A percentile compares a stretch with the other conserved stretches of the same genome.
Evolutionary conservation across 2,797 vertebrate species (phyloP).

Genomic region (Anas bahamensis): DNA sequence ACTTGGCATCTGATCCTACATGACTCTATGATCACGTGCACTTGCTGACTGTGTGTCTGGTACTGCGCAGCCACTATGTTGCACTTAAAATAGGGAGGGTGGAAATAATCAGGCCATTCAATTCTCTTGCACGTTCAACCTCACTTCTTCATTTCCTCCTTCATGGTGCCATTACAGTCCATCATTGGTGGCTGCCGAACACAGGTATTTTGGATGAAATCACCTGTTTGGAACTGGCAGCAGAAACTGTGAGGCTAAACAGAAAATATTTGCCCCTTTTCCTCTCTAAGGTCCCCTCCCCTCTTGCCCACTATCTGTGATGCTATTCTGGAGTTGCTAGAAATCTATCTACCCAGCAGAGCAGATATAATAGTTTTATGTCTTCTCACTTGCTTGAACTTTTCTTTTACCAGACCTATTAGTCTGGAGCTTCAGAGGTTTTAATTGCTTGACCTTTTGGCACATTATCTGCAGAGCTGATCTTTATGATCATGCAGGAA

Average conservation of each 20-base stretch:
- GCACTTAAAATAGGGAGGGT: background rate
- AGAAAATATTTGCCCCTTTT: background rate
- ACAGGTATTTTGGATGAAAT: background rate
- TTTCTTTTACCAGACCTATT: conserved; percentile 2
- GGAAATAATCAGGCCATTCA: background rate
- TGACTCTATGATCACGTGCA: background rate
- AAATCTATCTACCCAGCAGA: background rate
- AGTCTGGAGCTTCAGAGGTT: background rate
- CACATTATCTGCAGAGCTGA: conserved; percentile 24
- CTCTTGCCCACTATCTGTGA: background rate
- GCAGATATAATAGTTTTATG: background rate
- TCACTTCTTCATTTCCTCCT: background rate
- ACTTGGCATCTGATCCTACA: background rate
- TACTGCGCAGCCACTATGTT: background rate
- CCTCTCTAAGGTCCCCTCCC: background rate
- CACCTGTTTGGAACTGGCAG: background rate
- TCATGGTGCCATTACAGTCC: background rate
- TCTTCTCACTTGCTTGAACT: conserved; percentile 32
- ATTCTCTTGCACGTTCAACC: background rate
- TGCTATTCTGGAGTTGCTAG: background rate
- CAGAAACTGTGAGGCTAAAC: background rate
- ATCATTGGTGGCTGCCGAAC: background rate
- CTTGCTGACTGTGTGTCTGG: background rate
- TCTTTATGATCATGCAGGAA: conserved; percentile 21
- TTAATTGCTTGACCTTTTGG: conserved; percentile 56